Conservation (phyloP, 2,888 invertebrate species). For the Cataglyphis rosenhaueri region DNA sequence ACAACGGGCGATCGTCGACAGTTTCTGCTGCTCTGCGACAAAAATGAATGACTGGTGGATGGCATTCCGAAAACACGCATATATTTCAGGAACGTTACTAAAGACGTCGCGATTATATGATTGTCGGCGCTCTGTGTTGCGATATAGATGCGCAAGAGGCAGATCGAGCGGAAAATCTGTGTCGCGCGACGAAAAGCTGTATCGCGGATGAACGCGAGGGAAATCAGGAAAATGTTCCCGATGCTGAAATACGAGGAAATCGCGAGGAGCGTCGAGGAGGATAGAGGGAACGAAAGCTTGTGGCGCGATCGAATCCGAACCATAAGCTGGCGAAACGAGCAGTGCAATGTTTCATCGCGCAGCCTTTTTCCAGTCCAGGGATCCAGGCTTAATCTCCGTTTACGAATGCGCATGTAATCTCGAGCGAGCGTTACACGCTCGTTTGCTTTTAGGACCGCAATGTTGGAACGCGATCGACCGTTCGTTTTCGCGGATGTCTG, state of each 20-base stretch:
- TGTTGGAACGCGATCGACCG: conserved; percentile 20
- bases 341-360: conserved; percentile 53
- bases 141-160: not conserved
- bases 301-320: conserved; percentile 19
- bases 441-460: conserved; percentile 34
- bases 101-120: not conserved
- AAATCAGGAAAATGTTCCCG: not conserved
- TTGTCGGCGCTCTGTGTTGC: not conserved
- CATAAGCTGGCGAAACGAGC: conserved; percentile 37
- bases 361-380: conserved; percentile 58
- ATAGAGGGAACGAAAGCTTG: conserved; percentile 14
- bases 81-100: not conserved
- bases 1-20: conserved; percentile 2
- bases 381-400: conserved; percentile 60
- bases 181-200: not conserved
- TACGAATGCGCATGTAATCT: conserved; percentile 57
- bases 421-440: conserved; percentile 41
- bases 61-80: not conserved
- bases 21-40: not conserved
- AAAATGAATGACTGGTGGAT: not conserved
- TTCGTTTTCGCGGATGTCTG: conserved; percentile 21
- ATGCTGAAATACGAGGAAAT: not conserved
- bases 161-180: not conserved
- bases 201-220: not conserved
- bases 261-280: not conserved